Evolutionary conservation across 37 sponge, comb jelly and placozoan species (phyloP).

Genomic region (Spongilla lacustris): DNA sequence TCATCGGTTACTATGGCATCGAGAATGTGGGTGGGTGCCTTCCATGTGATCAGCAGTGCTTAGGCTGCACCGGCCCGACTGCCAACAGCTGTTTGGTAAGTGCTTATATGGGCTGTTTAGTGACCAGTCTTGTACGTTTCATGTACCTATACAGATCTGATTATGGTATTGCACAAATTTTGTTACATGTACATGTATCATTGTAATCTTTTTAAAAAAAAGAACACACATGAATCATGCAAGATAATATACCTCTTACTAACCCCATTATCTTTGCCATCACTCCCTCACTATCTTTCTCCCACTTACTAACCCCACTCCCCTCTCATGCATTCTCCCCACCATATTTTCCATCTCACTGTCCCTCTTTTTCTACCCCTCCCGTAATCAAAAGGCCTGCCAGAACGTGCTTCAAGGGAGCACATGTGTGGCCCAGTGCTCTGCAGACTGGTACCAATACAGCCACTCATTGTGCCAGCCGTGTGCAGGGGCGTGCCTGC

Average conservation of each 20-base stretch:
- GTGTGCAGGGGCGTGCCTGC: conserved; percentile 49
- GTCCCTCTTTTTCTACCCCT: background rate
- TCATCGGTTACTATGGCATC: conserved; percentile 53
- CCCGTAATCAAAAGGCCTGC: conserved; percentile 61
- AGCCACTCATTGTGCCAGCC: conserved; percentile 27
- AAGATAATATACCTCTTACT: too few relatives aligned
- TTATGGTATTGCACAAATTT: too few relatives aligned
- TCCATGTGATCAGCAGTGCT: conserved; percentile 68
- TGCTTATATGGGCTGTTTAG: too few relatives aligned
- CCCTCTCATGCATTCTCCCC: too few relatives aligned
- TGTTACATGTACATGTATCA: too few relatives aligned
- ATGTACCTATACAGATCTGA: too few relatives aligned
- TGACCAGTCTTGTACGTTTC: too few relatives aligned
- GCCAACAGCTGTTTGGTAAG: conserved; percentile 65
- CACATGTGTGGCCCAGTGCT: conserved; percentile 59
- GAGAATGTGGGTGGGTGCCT: conserved; percentile 61
- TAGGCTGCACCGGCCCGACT: conserved; percentile 58
- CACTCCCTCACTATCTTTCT: too few relatives aligned
- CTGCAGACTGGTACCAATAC: conserved; percentile 47
- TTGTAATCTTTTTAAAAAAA: too few relatives aligned
- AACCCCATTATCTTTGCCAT: too few relatives aligned
- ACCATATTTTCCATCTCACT: background rate
- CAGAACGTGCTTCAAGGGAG: conserved; percentile 44
- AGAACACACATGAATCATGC: too few relatives aligned
- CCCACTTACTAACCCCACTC: too few relatives aligned